Conservation (phyloP, 2,797 vertebrate genomes). For the Phrynocephalus vlangalii region DNA sequence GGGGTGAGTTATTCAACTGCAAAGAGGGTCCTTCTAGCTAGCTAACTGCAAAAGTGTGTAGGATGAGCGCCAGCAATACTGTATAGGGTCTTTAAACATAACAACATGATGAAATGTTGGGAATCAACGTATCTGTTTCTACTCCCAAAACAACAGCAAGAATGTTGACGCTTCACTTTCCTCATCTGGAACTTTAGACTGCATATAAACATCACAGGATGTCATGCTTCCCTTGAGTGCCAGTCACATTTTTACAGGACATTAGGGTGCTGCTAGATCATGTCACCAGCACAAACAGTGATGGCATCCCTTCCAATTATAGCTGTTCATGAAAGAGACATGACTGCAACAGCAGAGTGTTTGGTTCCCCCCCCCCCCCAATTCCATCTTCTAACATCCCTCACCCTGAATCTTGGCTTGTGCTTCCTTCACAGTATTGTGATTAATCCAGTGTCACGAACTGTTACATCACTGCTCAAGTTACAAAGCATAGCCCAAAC, state of each 20-base stretch:
- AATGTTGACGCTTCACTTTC: neutral
- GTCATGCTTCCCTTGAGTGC: neutral
- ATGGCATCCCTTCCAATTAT: neutral
- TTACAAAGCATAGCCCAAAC: constrained; percentile 11
- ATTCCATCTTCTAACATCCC: neutral
- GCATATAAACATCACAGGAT: constrained; percentile 11
- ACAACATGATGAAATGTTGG: neutral
- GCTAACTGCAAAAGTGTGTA: too few species aligned
- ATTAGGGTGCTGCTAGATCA: neutral
- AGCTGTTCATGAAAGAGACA: neutral
- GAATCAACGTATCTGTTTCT: constrained; percentile 12
- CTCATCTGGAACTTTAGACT: neutral
- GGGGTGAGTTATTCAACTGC: too few species aligned
- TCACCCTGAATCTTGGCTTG: neutral
- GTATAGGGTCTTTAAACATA: too few species aligned
- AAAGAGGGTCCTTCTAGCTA: too few species aligned
- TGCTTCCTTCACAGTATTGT: neutral
- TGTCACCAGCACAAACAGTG: neutral
- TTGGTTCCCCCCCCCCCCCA: neutral
- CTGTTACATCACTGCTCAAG: constrained; percentile 20
- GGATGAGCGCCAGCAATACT: too few species aligned
- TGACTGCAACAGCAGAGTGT: neutral
- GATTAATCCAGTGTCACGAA: constrained; percentile 12
- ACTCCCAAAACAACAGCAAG: neutral
- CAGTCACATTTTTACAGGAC: neutral